phyloP scores from a whole-genome alignment of 2,888 invertebrate genomes.

The Fissipunctia ypsillon region DNA sequence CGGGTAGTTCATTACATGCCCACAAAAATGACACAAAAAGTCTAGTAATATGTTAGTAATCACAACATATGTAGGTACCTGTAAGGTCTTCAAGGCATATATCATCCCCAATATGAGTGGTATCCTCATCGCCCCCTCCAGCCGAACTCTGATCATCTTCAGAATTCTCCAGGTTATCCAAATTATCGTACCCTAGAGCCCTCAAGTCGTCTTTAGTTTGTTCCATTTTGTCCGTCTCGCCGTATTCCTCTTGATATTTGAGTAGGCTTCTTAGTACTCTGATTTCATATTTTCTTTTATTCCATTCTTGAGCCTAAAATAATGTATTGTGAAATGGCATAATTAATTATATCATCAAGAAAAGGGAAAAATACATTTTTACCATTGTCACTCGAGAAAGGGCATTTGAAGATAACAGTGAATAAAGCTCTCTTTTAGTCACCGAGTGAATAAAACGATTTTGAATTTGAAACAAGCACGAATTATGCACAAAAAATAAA shows the following conservation, averaged over 20 bases:
- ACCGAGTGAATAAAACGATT: too few species aligned
- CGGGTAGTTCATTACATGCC: too few species aligned
- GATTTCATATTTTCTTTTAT: conserved; percentile 90
- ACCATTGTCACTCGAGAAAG: too few species aligned
- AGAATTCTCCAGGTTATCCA: conserved; percentile 87
- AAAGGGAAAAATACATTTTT: too few species aligned
- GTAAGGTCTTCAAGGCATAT: conserved; percentile 93
- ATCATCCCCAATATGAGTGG: conserved; percentile 92
- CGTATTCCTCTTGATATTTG: conserved; percentile 89
- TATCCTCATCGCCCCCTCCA: conserved; percentile 89
- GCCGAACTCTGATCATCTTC: conserved; percentile 88
- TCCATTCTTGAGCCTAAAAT: conserved; percentile 87
- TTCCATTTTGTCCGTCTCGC: conserved; percentile 88
- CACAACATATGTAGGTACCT: too few species aligned
- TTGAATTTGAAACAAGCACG: too few species aligned
- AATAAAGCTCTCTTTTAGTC: too few species aligned
- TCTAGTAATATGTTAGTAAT: conserved; percentile 35
- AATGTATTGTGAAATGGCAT: background rate
- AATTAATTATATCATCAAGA: background rate
- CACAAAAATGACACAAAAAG: too few species aligned
- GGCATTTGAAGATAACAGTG: too few species aligned
- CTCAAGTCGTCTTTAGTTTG: conserved; percentile 88
- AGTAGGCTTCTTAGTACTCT: conserved; percentile 90
- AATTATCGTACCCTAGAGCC: conserved; percentile 82
- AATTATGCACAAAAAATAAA: too few species aligned